Conservation (phyloP, 2,888 invertebrate genomes). For the Lysandra coridon region DNA sequence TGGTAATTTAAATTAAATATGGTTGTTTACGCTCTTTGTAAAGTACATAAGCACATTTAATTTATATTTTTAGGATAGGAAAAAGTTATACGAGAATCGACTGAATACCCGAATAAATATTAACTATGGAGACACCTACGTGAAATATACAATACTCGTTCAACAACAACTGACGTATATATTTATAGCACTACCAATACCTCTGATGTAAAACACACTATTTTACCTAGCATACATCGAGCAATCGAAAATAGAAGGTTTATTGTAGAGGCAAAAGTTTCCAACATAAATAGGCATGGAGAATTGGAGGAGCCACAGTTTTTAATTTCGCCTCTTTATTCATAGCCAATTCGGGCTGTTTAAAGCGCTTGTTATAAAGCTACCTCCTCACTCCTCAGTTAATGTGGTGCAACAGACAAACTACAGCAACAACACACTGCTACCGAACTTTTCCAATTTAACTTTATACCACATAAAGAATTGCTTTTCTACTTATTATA, state of each 20-base stretch:
- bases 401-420: slow-evolving; percentile 52
- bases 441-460: slow-evolving; percentile 71
- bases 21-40: too few relatives aligned
- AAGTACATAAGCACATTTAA: too few relatives aligned
- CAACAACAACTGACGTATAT: too few relatives aligned
- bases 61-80: too few relatives aligned
- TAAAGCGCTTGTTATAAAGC: slow-evolving; percentile 36
- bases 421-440: slow-evolving; percentile 59
- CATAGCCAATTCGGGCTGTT: slow-evolving; percentile 33
- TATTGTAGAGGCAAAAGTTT: not conserved
- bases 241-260: not conserved
- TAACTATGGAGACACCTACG: too few relatives aligned
- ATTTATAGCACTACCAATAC: too few relatives aligned
- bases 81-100: too few relatives aligned
- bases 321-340: slow-evolving; percentile 21
- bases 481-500: slow-evolving; percentile 50
- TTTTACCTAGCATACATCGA: not conserved
- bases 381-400: slow-evolving; percentile 44
- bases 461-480: slow-evolving; percentile 67
- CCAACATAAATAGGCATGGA: not conserved
- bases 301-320: not conserved
- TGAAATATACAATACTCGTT: too few relatives aligned
- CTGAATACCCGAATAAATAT: too few relatives aligned
- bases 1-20: not conserved
- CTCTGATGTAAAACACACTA: too few relatives aligned